A percentile compares a stretch with the other conserved stretches of the same genome.
Evolutionary conservation across 30 jellyfish, hydroid and myxozoan genomes (phyloP).

Genomic region (Pelagia noctiluca): DNA sequence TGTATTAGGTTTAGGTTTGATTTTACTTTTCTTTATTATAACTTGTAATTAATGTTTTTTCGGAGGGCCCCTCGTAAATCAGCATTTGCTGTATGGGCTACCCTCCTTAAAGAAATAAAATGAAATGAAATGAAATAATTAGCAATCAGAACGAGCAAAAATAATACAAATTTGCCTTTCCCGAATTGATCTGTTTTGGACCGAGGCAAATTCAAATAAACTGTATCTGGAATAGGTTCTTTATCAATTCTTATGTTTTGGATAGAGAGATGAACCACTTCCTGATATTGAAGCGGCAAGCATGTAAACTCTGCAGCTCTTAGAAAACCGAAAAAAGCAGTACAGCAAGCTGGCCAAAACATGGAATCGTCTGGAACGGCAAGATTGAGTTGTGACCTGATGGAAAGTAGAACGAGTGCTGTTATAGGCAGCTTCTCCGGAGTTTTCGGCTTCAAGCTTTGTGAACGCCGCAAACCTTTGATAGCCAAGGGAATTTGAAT

Average conservation of each 20-base stretch:
- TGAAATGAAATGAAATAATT: no score
- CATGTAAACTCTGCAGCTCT: slow-evolving; percentile 9
- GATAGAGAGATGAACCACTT: background rate
- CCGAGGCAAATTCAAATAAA: background rate
- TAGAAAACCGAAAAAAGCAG: slow-evolving; percentile 22
- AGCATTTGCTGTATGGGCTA: no score
- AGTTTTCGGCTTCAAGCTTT: background rate
- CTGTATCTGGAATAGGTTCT: background rate
- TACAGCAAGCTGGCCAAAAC: slow-evolving; percentile 45
- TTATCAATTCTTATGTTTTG: background rate
- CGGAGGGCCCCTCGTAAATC: no score
- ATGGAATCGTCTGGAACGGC: background rate
- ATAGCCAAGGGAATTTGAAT: background rate
- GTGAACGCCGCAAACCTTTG: slow-evolving; percentile 9
- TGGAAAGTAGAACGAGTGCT: background rate
- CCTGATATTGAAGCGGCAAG: background rate
- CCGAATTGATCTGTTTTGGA: slow-evolving; percentile 45
- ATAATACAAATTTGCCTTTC: no score
- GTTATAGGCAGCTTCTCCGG: slow-evolving; percentile 3
- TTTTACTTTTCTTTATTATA: no score
- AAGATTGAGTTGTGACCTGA: background rate
- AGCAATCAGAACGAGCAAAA: no score
- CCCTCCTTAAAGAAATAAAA: no score
- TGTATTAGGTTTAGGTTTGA: no score
- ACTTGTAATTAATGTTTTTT: no score